Base-by-base conservation (phyloP, 2,113 vertebrate genomes). In the Lepus americanus region DNA sequence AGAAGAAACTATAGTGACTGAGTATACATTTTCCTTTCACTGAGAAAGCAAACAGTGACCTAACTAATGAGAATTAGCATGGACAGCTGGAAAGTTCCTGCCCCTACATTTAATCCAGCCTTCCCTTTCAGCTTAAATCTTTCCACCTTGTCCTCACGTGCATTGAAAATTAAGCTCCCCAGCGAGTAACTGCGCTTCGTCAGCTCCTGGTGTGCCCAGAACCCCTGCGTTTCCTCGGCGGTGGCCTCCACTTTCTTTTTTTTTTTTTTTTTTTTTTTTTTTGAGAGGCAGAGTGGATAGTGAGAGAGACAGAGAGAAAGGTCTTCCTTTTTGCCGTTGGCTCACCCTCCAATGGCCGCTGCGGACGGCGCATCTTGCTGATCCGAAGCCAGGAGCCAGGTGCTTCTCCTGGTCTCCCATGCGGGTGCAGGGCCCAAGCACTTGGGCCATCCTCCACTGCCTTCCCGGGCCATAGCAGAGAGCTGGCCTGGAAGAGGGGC, bases 161-260 rank as follows among this genome's bases (percentile, higher is more conserved):
- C 67, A 31, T 59, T 83, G 76, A 66, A 86, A 87, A 31, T 29
- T 55, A 29, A 36, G n/a, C 66, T 36, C 20, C 53, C 69, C 8
- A 84, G 14, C 5, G 61, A 80, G 78, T 2, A 59, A 55, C 33
- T 82, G 74, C 9, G 82, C 27, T 31, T n/a, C 17, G 3, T n/a
- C 25, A 85, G 55, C 31, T 51, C 44, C 63, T 19, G 25, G 33
- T 22, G 1, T 49, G 9, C 0, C 0, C 31, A 61, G 73, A 31
- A 23, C 44, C 9, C 64, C 6, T 36, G 76, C 29, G 6, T 66
- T 73, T 92, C 70, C 63, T 76, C 1, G 44, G 6, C 16, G 1
- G 23, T 0, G 0, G 70, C 1, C 0, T 3, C 23, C 2, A 2
- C 39, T 80, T 51, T 25, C 5, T 36, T 36, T 36, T 3, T 36